Conservation (phyloP, 2,113 vertebrate species). For the Myiozetetes cayanensis region DNA sequence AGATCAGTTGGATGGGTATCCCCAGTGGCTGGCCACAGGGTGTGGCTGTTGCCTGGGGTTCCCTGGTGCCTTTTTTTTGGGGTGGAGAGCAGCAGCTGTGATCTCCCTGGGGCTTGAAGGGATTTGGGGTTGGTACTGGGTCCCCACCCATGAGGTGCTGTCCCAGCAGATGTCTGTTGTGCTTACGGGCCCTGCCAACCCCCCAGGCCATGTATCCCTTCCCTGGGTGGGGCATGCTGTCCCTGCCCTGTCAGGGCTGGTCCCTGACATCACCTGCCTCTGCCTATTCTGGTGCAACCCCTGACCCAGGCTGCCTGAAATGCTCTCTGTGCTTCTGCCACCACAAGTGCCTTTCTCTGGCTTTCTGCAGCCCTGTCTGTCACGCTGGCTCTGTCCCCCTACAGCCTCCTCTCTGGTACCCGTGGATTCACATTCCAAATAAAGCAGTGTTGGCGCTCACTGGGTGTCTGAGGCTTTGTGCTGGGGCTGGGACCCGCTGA, state of each 20-base stretch:
- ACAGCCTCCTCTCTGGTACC: not conserved
- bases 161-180: not conserved
- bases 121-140: not conserved
- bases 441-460: not conserved
- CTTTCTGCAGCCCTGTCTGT: slow-evolving; percentile 1
- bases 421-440: slow-evolving; percentile 28
- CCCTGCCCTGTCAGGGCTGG: slow-evolving; percentile 41
- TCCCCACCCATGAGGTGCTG: not conserved
- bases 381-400: not conserved
- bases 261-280: not conserved
- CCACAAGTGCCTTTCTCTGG: not conserved
- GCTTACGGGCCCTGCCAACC: not conserved
- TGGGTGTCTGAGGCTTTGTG: not conserved
- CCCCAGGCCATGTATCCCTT: not conserved
- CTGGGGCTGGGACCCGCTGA: not conserved
- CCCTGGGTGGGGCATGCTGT: not conserved
- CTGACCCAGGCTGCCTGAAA: not conserved
- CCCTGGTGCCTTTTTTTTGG: not conserved
- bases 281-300: not conserved
- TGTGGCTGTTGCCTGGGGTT: not conserved
- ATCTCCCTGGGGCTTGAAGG: not conserved
- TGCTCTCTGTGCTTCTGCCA: not conserved
- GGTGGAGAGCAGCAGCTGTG: not conserved
- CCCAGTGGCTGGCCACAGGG: not conserved
- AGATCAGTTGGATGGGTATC: rapidly evolving